A percentile compares a stretch with the other conserved stretches of the same genome.
Conservation (phyloP, 2,888 invertebrate species). For the Yponomeuta plumbellus region DNA sequence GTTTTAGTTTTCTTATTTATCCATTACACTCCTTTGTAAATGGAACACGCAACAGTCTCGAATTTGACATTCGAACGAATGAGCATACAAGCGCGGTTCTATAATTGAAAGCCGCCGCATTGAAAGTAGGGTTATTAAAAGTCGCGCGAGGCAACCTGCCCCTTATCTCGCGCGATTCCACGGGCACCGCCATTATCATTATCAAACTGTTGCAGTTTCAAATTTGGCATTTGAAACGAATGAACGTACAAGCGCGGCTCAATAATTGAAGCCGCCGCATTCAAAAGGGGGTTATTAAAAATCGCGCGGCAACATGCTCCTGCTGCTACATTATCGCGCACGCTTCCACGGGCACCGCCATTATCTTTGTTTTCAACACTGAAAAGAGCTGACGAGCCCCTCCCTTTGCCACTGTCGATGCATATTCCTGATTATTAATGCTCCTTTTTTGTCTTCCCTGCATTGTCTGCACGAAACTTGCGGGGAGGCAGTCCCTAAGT, state of each 20-base stretch:
- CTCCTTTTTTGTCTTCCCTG: conserved; percentile 65
- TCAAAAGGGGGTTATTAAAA: conserved; percentile 9
- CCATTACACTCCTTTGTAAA: not conserved
- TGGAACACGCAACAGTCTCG: not conserved
- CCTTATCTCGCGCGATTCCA: not conserved
- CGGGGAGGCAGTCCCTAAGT: conserved; percentile 67
- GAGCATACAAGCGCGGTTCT: not conserved
- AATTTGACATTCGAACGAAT: not conserved
- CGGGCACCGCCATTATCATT: too few relatives aligned
- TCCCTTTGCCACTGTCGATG: conserved; percentile 56
- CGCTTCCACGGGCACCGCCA: conserved; percentile 29
- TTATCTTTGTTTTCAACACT: conserved; percentile 47
- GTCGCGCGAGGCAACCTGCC: not conserved
- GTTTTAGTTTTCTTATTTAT: not conserved
- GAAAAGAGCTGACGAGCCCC: conserved; percentile 47
- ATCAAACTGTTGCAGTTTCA: too few relatives aligned
- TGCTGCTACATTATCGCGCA: conserved; percentile 13
- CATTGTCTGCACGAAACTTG: conserved; percentile 65
- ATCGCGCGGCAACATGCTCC: not conserved
- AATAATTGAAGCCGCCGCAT: not conserved
- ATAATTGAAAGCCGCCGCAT: not conserved
- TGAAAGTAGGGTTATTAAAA: conserved; percentile 8
- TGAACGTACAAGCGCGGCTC: not conserved
- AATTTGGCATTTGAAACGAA: not conserved
- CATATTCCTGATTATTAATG: conserved; percentile 75